Base-by-base conservation (phyloP, 2,797 vertebrate species). In the Leptodactylus fallax region DNA sequence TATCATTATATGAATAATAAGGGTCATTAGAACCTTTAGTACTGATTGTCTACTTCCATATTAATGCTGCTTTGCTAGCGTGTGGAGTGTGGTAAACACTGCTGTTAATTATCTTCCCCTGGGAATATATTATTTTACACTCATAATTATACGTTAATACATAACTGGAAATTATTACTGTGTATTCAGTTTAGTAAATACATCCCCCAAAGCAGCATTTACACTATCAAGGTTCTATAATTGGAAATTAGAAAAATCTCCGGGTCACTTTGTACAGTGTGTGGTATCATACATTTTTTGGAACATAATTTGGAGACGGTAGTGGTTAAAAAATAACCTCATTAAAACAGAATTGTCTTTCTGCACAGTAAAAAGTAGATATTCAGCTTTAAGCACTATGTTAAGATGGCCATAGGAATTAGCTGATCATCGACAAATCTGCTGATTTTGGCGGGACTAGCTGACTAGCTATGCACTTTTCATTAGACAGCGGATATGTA, bases 1-100 rank as follows among this genome's bases (percentile, higher is more conserved):
- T 49, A 21, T 71, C 16, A 49, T 16, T 78, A 78, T 55, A 6
- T 81, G 58, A 63, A 81, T 67, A 36, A 74, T 77, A 61, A 53
- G 86, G 86, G 51, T 78, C 83, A 87, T 87, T 78, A 87, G 53
- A 87, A 56, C 8, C 58, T 60, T 87, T 82, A 36, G 69, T 83
- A 17, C 47, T 77, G 19, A 23, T 17, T 45, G 14, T 25, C 17
- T 83, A 53, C 45, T 65, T 77, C 60, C 79, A 72, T 56, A 55
- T 65, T 53, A 74, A 60, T 82, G 25, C 51, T 58, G 51, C 36
- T 61, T 47, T 63, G 72, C 69, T 23, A 65, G 11, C 76, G 0
- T 81, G 55, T 72, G 27, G 80, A 25, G 65, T 17, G 19, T 27
- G 69, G 25, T 87, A 76, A 65, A 69, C 78, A 47, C 17, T 65